Evolutionary conservation across 2,113 vertebrate species (phyloP).

Genomic region (Delphinapterus leucas): DNA sequence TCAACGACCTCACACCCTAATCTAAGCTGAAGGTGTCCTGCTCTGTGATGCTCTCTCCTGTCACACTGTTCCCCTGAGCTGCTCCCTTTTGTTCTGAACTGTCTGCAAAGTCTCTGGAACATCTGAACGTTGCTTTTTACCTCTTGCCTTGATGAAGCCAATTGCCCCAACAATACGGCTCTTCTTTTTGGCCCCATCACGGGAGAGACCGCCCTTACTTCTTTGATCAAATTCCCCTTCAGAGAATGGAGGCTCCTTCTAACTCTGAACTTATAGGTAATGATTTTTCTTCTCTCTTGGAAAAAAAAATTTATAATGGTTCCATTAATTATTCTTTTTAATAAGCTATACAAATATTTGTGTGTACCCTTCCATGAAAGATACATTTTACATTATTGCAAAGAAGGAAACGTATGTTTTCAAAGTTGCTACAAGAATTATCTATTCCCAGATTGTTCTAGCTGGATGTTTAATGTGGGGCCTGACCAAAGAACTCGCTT

Average conservation of each 20-base stretch:
- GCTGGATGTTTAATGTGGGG: neutral
- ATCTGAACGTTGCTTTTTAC: neutral
- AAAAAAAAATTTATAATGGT: neutral
- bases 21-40: neutral
- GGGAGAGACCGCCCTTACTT: neutral
- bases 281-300: neutral
- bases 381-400: neutral
- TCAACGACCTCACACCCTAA: neutral
- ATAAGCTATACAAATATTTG: neutral
- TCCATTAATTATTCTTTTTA: neutral
- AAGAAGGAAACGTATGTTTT: neutral
- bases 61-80: accelerated
- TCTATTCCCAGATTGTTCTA: neutral
- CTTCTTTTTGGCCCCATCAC: neutral
- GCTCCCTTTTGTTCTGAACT: neutral
- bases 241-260: neutral
- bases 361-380: neutral
- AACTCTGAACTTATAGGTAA: neutral
- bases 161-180: neutral
- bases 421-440: neutral
- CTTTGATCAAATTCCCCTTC: neutral
- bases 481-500: neutral
- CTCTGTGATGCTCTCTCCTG: neutral
- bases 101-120: neutral
- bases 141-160: neutral